Conservation (phyloP, 2,888 invertebrate species). For the Caenorhabditis macrosperma region DNA sequence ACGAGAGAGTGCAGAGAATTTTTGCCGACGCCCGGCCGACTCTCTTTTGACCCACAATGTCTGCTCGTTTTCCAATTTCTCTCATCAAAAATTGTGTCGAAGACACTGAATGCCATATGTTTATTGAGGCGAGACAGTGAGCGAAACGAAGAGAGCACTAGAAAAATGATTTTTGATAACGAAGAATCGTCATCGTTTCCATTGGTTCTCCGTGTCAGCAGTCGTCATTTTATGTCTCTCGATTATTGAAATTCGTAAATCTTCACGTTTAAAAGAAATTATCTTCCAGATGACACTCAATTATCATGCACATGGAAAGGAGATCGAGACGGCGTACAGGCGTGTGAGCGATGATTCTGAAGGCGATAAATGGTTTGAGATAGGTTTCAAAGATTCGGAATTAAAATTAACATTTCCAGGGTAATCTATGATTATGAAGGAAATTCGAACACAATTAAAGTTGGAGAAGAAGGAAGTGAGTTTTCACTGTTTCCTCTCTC, state of each 20-base stretch:
- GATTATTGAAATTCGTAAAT: not conserved
- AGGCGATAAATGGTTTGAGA: slow-evolving; percentile 70
- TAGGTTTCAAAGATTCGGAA: too few relatives aligned
- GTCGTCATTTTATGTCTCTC: too few relatives aligned
- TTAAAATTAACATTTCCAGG: slow-evolving; percentile 60
- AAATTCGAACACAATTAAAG: slow-evolving; percentile 71
- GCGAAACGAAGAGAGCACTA: too few relatives aligned
- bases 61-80: not conserved
- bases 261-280: not conserved
- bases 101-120: too few relatives aligned
- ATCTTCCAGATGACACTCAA: slow-evolving; percentile 72
- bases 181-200: too few relatives aligned
- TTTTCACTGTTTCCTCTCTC: too few relatives aligned
- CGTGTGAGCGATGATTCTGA: slow-evolving; percentile 61
- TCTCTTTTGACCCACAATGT: not conserved
- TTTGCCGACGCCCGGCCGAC: not conserved
- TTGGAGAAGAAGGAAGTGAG: slow-evolving; percentile 75
- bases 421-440: slow-evolving; percentile 78
- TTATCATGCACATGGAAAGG: slow-evolving; percentile 67
- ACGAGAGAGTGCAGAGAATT: not conserved
- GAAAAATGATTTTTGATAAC: too few relatives aligned
- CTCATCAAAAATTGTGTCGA: too few relatives aligned
- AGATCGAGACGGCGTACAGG: slow-evolving; percentile 67
- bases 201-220: too few relatives aligned
- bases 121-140: too few relatives aligned